A percentile compares a stretch with the other conserved stretches of the same genome.
phyloP scores from a whole-genome alignment of 2,113 vertebrate genomes.

The Eulacestoma nigropectus region DNA sequence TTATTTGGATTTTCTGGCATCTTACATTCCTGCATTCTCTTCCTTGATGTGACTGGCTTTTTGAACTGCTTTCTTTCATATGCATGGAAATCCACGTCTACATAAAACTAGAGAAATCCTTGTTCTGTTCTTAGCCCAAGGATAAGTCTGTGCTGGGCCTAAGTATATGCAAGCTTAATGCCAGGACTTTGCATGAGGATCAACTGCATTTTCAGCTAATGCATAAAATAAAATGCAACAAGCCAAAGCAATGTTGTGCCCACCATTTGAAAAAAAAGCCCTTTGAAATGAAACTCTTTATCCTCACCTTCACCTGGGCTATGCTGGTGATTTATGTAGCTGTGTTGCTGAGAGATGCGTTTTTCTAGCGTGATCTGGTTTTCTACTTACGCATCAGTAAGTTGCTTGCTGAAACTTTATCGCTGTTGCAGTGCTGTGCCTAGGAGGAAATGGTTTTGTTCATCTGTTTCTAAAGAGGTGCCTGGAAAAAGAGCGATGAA shows the following conservation, averaged over 20 bases:
- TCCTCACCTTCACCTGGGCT: neutral
- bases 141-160: neutral
- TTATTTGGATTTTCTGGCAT: neutral
- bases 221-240: neutral
- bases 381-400: neutral
- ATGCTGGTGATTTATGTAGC: neutral
- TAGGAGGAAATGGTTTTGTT: neutral
- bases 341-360: neutral
- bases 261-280: neutral
- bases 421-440: neutral
- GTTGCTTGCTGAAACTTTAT: neutral
- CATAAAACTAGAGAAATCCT: neutral
- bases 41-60: neutral
- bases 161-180: neutral
- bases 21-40: neutral
- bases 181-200: neutral
- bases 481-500: neutral
- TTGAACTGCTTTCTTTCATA: neutral
- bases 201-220: neutral
- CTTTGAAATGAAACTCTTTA: constrained; percentile 18
- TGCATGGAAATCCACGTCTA: neutral
- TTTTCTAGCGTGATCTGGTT: neutral
- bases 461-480: neutral
- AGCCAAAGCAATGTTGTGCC: neutral
- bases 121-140: neutral